Evolutionary conservation across 2,113 vertebrate genomes (phyloP), one percentile per base, ranked within the genome.

Genomic region (Labeo rohita): DNA sequence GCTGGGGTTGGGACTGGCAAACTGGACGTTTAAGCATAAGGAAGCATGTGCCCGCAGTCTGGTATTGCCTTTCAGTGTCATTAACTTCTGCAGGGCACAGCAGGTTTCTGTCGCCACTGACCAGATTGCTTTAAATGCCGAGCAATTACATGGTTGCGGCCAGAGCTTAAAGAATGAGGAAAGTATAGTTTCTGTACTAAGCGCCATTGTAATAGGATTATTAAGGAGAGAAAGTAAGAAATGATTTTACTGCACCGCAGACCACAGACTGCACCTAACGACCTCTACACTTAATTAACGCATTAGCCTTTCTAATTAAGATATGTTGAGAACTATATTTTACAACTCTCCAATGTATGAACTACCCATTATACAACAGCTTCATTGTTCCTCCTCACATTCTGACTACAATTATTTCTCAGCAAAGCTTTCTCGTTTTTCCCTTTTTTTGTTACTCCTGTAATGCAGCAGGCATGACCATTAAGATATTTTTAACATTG

Each of bases 51-150:
- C 90, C 86, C 39, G 0, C 87, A 88, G 87, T 86, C 84, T 83
- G 85, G 93, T 92, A 91, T 94, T 91, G 91, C 88, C 90, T 94
- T 94, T 94, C 93, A 91, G 86, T 92, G 89, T 93, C 92, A 94
- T 95, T 95, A 95, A 93, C 92, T 94, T 94, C 65, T 93, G 93
- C 92, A 93, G 90, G 91, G 86, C 90, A 90, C 90, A 92, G 91
- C 90, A 94, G 89, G 92, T 94, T 93, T 93, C 93, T 91, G 93
- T 94, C 90, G 56, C 92, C 94, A 91, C 93, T 90, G 92, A 92
- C 92, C 93, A 95, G 94, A 95, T 93, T 94, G 90, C 93, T 91
- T 93, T 93, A 93, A 95, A 94, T 91, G 91, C 90, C 83, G 86
- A 79, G 87, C 93, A 93, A 94, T 95, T 94, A 94, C 91, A 93